These are phyloP conservation scores for Lerista edwardsae DNA, from an alignment of 2,797 vertebrate species.

Conservation along the genomic window DNA sequence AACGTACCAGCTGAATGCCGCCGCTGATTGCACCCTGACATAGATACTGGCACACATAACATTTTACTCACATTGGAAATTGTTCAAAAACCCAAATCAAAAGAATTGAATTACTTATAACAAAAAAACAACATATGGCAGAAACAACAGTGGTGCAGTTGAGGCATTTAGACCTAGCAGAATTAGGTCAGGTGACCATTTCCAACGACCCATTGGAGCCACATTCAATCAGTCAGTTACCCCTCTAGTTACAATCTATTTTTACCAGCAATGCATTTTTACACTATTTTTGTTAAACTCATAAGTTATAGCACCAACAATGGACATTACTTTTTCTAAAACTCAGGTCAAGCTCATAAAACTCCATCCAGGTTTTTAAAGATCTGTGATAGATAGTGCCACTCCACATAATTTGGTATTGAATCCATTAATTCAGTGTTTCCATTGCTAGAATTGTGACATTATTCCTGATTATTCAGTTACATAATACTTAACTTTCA, in stretches of 20 bases:
- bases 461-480: constrained; percentile 2
- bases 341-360: no score
- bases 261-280: no score
- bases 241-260: no score
- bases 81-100: not conserved
- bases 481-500: not conserved
- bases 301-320: no score
- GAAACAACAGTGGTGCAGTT: not conserved
- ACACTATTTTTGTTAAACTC: no score
- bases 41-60: not conserved
- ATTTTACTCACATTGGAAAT: not conserved
- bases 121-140: not conserved
- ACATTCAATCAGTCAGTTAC: no score
- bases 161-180: not conserved
- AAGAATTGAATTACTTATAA: not conserved
- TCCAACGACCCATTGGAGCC: not conserved
- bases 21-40: no score
- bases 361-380: not conserved
- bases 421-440: not conserved
- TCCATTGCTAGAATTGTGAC: constrained; percentile 30
- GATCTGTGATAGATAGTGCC: not conserved
- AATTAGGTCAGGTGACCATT: not conserved
- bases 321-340: no score
- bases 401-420: not conserved
- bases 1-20: no score